Evolutionary conservation across 2,888 invertebrate genomes (phyloP).

Genomic region (Uloborus plumipes): DNA sequence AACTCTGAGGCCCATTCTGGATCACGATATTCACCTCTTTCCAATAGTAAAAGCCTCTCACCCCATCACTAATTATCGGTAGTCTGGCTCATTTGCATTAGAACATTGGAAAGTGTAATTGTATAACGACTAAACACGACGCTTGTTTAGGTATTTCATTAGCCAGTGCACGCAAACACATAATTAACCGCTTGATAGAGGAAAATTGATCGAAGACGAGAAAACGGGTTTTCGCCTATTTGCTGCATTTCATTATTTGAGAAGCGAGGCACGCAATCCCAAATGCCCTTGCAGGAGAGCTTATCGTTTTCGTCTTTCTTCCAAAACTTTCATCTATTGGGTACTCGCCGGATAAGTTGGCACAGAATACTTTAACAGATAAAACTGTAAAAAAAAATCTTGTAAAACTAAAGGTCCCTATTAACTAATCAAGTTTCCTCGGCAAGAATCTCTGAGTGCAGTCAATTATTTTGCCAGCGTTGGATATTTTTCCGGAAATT

Average conservation of each 20-base stretch:
- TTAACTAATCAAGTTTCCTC: slow-evolving; percentile 41
- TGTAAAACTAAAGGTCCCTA: slow-evolving; percentile 24
- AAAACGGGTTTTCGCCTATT: slow-evolving; percentile 60
- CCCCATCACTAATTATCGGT: slow-evolving; percentile 52
- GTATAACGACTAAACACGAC: slow-evolving; percentile 62
- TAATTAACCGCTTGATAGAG: slow-evolving; percentile 62
- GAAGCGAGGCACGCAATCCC: slow-evolving; percentile 54
- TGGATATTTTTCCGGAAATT: too few relatives aligned
- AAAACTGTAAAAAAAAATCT: background rate
- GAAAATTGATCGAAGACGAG: slow-evolving; percentile 63
- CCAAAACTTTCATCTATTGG: slow-evolving; percentile 1
- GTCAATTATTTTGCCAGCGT: too few relatives aligned
- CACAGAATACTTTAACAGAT: slow-evolving; percentile 29
- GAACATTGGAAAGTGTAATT: slow-evolving; percentile 63
- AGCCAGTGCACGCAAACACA: slow-evolving; percentile 60
- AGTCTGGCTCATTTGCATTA: slow-evolving; percentile 58
- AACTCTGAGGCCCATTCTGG: slow-evolving; percentile 1
- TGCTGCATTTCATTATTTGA: slow-evolving; percentile 56
- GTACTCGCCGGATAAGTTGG: slow-evolving; percentile 13
- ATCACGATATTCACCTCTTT: slow-evolving; percentile 19
- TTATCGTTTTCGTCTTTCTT: slow-evolving; percentile 31
- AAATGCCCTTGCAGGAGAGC: slow-evolving; percentile 21
- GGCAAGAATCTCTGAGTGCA: too few relatives aligned
- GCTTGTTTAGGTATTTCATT: slow-evolving; percentile 63
- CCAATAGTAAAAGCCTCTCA: slow-evolving; percentile 29